A percentile compares a stretch with the other conserved stretches of the same genome.
These are phyloP conservation scores for Brenthis daphne DNA, from an alignment of 2,888 invertebrate species.

Conservation along the genomic window DNA sequence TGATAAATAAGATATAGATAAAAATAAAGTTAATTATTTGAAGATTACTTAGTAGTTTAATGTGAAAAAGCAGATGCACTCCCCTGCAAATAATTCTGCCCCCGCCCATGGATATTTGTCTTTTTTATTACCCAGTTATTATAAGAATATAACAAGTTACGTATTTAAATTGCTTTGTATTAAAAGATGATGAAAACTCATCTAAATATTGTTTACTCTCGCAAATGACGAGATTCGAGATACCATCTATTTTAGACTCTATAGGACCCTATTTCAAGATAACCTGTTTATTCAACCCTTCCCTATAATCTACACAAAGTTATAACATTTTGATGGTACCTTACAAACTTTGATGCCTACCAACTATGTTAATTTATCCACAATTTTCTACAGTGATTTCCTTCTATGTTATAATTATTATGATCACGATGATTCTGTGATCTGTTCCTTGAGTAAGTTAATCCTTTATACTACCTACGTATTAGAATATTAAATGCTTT, in stretches of 20 bases:
- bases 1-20: too few species aligned
- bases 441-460: neutral
- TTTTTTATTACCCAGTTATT: too few species aligned
- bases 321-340: constrained; percentile 34
- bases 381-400: constrained; percentile 5
- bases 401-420: constrained; percentile 19
- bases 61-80: too few species aligned
- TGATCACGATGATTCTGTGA: constrained; percentile 3
- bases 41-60: too few species aligned
- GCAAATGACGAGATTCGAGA: constrained; percentile 4
- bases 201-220: neutral
- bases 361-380: constrained; percentile 21
- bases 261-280: constrained; percentile 21
- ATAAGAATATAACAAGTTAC: neutral
- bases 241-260: constrained; percentile 23
- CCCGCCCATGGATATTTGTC: too few species aligned
- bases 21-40: too few species aligned
- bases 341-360: constrained; percentile 31
- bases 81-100: too few species aligned
- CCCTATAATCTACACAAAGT: constrained; percentile 23
- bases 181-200: neutral
- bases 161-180: neutral
- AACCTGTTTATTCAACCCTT: constrained; percentile 28
- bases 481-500: too few species aligned
- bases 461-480: neutral